Base-by-base conservation (phyloP, 2,113 vertebrate genomes). In the Sinocyclocheilus maitianheensis region DNA sequence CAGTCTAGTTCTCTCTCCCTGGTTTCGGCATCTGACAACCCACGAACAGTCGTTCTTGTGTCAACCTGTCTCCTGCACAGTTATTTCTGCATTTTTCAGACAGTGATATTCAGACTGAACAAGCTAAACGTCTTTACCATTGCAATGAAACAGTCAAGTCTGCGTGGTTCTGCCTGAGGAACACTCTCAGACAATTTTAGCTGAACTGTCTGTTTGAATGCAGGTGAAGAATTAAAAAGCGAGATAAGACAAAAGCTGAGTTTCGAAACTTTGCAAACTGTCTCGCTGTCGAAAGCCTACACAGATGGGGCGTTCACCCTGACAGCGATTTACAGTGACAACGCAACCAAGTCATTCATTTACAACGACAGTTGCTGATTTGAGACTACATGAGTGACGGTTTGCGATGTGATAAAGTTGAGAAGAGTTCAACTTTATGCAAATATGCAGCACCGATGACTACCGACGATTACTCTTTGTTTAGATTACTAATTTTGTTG, bases 41-140 rank as follows among this genome's bases (percentile, higher is more conserved):
- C 86, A 79, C 74, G 71, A 86, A 72, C 89, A 86, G 72, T 67
- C 77, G 40, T 84, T 81, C 62, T 26, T 26, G 77, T 89, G 87
- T 82, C 86, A 88, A 84, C 81, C 62, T 81, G 86, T 43, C 84
- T 81, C 51, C 51, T 24, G 40, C 79, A 71, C 18, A 34, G 26
- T 22, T 22, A 22, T 34, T 69, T 82, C 60, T 26, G 40, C 62
- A 14, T 48, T 65, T 67, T 67, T 71, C n/a, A 65, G 60, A 46
- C 22, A 12, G 26, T 58, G 75, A 82, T 69, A 69, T 74, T 53
- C 67, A 55, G 65, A 72, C 16, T 13, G 46, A 55, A 83, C 46
- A 55, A 83, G 81, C 20, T 74, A 43, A 74, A 75, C 3, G 10
- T 67, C 62, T 51, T 48, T 48, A 81, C 80, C 62, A 24, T 43